These are phyloP conservation scores for Heteromurus nitidus DNA, from an alignment of 2,888 invertebrate genomes.

Conservation along the genomic window DNA sequence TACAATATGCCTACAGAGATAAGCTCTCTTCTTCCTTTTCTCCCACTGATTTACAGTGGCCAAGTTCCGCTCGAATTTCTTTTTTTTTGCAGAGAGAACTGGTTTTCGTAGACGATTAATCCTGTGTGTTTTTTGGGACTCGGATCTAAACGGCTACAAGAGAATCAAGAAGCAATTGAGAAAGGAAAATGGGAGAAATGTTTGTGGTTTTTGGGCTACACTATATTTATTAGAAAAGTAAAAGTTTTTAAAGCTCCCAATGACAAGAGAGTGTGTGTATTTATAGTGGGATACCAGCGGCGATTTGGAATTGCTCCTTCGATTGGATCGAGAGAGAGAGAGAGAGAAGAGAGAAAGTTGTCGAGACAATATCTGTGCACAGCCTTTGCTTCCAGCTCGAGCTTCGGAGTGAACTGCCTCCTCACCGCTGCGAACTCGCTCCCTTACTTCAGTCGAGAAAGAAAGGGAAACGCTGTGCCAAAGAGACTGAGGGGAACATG, in stretches of 20 bases:
- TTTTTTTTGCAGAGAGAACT: neutral
- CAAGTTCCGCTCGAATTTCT: neutral
- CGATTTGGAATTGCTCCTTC: neutral
- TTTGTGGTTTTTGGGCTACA: neutral
- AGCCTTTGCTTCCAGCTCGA: neutral
- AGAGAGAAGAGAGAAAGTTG: neutral
- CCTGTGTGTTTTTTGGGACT: neutral
- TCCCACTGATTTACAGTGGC: neutral
- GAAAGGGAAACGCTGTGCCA: conserved; percentile 20
- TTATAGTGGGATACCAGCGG: neutral
- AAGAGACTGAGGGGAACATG: conserved; percentile 47
- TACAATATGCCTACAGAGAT: neutral
- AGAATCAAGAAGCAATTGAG: neutral
- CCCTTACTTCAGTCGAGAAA: neutral
- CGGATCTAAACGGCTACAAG: neutral
- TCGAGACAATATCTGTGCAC: neutral
- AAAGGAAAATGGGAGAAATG: neutral
- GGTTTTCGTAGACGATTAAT: neutral
- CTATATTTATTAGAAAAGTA: neutral
- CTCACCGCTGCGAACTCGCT: neutral
- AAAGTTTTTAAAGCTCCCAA: neutral
- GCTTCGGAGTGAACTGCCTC: neutral
- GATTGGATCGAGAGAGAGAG: neutral
- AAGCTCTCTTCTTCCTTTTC: neutral
- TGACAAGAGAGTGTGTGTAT: neutral